Evolutionary conservation across 2,888 invertebrate genomes (phyloP).

Genomic region (Chirona hameri): DNA sequence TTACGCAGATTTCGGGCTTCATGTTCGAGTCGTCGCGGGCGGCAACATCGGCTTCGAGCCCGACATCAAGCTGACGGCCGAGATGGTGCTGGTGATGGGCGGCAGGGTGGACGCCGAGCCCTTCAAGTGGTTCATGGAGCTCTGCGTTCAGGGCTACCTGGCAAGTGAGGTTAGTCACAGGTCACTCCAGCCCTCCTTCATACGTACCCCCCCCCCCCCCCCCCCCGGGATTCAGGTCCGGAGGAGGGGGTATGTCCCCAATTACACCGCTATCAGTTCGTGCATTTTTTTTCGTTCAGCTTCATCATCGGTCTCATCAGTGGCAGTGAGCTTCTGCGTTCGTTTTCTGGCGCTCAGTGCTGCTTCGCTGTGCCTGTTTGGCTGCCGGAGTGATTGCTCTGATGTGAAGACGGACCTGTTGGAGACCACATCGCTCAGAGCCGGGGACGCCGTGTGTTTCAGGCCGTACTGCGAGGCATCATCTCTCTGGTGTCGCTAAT

Average conservation of each 20-base stretch:
- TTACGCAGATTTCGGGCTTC: conserved; percentile 90
- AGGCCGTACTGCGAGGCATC: conserved; percentile 93
- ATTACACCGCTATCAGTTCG: background rate
- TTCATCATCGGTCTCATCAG: background rate
- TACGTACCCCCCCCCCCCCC: no score
- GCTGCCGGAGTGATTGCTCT: no score
- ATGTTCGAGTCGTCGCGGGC: conserved; percentile 99
- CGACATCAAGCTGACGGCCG: conserved; percentile 97
- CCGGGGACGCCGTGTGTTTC: conserved; percentile 36
- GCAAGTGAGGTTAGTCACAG: conserved; percentile 74
- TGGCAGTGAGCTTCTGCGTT: background rate
- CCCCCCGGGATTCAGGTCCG: no score
- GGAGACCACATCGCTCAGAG: no score
- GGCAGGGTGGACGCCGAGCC: conserved; percentile 96
- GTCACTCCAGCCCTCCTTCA: no score
- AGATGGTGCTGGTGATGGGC: conserved; percentile 99
- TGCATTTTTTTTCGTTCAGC: no score
- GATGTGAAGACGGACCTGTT: no score
- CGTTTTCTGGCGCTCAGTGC: background rate
- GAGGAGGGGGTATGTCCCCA: no score
- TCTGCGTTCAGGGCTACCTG: conserved; percentile 94
- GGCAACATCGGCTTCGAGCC: conserved; percentile 99
- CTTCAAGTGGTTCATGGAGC: conserved; percentile 95
- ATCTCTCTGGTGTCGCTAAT: conserved; percentile 95
- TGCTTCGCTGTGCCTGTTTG: background rate